phyloP scores from a whole-genome alignment of 1,140 invertebrate genomes.

The Aleiodes sp. region DNA sequence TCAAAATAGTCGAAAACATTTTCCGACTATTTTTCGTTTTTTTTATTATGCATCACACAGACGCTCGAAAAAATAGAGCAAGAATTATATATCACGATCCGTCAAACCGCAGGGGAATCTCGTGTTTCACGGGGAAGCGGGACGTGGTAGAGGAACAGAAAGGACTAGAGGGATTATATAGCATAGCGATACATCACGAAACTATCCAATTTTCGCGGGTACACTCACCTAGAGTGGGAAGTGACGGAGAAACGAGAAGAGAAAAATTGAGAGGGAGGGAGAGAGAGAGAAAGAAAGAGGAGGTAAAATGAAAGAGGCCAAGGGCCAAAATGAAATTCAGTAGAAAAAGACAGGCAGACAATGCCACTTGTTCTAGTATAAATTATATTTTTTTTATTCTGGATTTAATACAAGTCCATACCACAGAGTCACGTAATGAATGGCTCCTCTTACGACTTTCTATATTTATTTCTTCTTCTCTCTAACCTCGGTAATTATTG shows the following conservation, averaged over 20 bases:
- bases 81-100: slow-evolving; percentile 3
- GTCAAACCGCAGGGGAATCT: slow-evolving; percentile 15
- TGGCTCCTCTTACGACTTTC: not conserved
- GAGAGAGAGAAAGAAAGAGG: slow-evolving; percentile 14
- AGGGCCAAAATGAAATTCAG: slow-evolving; percentile 26
- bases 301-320: not conserved
- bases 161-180: slow-evolving; percentile 30
- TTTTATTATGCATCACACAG: not conserved
- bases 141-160: not conserved
- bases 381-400: slow-evolving; percentile 19
- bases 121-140: not conserved
- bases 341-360: slow-evolving; percentile 15
- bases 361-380: not conserved
- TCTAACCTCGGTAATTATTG: too few species aligned
- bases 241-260: too few species aligned
- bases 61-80: not conserved
- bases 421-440: too few species aligned
- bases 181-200: slow-evolving; percentile 34
- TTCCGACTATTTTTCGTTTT: not conserved
- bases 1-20: not conserved
- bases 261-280: not conserved
- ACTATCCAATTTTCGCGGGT: slow-evolving; percentile 36
- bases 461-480: too few species aligned
- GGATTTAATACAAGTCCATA: not conserved
- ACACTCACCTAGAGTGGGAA: too few species aligned